Evolutionary conservation across 2,797 vertebrate species (phyloP), one percentile per base, ranked within the genome.

Genomic region (Bucorvus abyssinicus): DNA sequence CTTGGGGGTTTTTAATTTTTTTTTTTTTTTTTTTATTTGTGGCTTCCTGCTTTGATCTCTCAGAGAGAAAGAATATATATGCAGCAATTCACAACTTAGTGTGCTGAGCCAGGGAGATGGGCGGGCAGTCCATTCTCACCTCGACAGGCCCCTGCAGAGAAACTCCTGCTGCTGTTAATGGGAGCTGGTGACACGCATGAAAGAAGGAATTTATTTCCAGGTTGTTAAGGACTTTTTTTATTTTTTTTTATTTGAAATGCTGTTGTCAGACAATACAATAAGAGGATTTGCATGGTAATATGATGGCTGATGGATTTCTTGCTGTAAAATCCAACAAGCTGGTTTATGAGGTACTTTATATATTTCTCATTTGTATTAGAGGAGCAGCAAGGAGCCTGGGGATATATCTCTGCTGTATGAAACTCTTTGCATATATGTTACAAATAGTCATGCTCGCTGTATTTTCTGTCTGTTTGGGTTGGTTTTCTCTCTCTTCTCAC

Each of bases 231-330:
- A 1, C 34, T 52, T 74, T 38, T 61, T 63, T 27, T 34, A 16
- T 49, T 49, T 2, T 26, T 68, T 71, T 76, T 36, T 7, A 55
- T 78, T 90, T 70, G 38, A 85, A 92, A 89, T 74, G 70, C 56
- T 71, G 53, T 78, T 95, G 86, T 96, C 91, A 89, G 80, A 93
- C 90, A 95, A 89, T 61, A 74, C 63, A 90, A 7, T 92, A 87
- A 95, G 91, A 77, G 60, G 90, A 97, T 96, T 94, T 96, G 90
- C 88, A 85, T 93, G 84, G 71, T 85, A 97, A 96, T 91, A 50
- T 75, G 91, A 77, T 34, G 50, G 86, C 90, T 96, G 94, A 92
- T 93, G 84, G 86, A 93, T 94, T 95, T 74, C 90, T 94, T 32
- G 70, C 90, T 82, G 79, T 94, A 89, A 95, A 95, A 90, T 82